Evolutionary conservation across 2,888 invertebrate species (phyloP).

Genomic region (Tenthredo mesomela): DNA sequence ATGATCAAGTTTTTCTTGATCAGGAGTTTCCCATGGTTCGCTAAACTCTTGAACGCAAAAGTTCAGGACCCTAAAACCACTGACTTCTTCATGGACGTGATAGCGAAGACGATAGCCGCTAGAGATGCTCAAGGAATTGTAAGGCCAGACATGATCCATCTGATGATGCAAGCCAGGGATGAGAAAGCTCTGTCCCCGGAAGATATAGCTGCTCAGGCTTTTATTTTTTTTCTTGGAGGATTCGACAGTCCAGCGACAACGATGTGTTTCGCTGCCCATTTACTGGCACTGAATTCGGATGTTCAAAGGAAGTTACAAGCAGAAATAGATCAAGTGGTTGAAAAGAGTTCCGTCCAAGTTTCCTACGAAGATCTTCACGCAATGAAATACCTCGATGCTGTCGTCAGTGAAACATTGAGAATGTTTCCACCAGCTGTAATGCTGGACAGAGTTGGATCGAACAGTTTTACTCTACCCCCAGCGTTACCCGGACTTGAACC

Average conservation of each 20-base stretch:
- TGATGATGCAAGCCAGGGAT: conserved; percentile 77
- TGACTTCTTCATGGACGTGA: conserved; percentile 54
- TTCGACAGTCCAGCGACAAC: conserved; percentile 59
- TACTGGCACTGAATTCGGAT: conserved; percentile 57
- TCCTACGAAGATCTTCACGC: conserved; percentile 77
- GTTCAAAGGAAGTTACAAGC: conserved; percentile 58
- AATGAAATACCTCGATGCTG: conserved; percentile 81
- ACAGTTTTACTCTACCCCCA: conserved; percentile 71
- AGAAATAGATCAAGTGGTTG: conserved; percentile 60
- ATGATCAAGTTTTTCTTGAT: conserved; percentile 71
- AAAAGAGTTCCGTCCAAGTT: conserved; percentile 70
- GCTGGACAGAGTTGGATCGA: conserved; percentile 70
- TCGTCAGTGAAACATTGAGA: conserved; percentile 73
- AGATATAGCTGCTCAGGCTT: conserved; percentile 29
- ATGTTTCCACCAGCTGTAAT: conserved; percentile 65
- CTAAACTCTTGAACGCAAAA: conserved; percentile 69
- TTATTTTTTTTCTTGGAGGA: conserved; percentile 56
- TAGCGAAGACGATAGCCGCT: conserved; percentile 54
- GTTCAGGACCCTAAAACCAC: conserved; percentile 65
- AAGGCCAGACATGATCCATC: conserved; percentile 80
- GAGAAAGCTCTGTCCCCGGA: conserved; percentile 6
- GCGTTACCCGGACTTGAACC: conserved; percentile 68
- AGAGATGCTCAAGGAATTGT: conserved; percentile 62
- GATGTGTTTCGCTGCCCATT: conserved; percentile 37
- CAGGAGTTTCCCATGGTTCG: conserved; percentile 71